Conservation (phyloP, 1,140 invertebrate genomes). For the Coelopa frigida region DNA sequence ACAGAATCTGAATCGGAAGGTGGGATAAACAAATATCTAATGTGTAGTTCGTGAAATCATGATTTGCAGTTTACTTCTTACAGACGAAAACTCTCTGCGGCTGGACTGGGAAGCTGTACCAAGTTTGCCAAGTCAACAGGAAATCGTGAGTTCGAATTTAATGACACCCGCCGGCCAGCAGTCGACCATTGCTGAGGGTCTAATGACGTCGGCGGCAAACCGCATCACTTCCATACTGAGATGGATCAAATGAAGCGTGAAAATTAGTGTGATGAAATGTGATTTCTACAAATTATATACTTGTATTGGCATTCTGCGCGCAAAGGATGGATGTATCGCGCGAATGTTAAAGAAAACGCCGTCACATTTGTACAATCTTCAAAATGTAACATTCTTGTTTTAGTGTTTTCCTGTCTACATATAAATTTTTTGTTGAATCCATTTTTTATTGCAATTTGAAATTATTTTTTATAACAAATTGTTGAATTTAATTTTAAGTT, state of each 20-base stretch:
- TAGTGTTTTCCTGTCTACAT: conserved; percentile 1
- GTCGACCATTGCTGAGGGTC: conserved; percentile 54
- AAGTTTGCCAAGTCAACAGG: conserved; percentile 37
- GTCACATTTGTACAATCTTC: no score
- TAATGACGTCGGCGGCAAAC: conserved; percentile 57
- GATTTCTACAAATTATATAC: no score
- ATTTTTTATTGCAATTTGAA: no score
- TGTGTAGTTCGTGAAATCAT: no score
- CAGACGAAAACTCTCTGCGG: conserved; percentile 56
- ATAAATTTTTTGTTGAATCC: no score
- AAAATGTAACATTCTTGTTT: no score
- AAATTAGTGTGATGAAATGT: no score
- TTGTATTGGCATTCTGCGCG: no score
- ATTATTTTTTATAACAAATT: no score
- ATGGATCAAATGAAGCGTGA: conserved; percentile 31
- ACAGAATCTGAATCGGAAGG: conserved; percentile 60
- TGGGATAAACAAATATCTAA: conserved; percentile 9
- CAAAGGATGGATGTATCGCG: no score
- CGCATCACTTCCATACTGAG: conserved; percentile 59
- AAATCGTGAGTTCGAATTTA: conserved; percentile 27
- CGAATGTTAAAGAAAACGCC: no score
- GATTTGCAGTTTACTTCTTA: neutral
- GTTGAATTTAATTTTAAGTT: no score
- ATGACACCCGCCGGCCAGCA: conserved; percentile 48
- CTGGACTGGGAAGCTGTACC: conserved; percentile 63